These are phyloP conservation scores for Tetheella fluctuosa DNA, from an alignment of 2,888 invertebrate species.

Conservation along the genomic window DNA sequence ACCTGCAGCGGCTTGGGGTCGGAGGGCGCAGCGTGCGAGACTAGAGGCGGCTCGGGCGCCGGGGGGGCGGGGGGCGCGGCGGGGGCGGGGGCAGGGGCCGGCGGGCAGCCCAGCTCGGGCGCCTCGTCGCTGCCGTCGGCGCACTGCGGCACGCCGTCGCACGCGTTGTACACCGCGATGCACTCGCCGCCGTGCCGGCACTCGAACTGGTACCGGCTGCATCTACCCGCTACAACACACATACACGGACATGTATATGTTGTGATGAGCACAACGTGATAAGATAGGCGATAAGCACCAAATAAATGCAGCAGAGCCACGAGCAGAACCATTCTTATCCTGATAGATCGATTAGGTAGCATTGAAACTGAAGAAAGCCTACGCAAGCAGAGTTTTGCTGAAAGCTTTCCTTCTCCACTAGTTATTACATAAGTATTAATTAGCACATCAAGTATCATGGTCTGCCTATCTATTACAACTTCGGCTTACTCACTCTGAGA, in stretches of 20 bases:
- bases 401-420: too few species aligned
- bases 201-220: constrained; percentile 94
- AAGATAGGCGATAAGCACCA: too few species aligned
- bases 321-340: constrained; percentile 33
- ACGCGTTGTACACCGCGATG: constrained; percentile 97
- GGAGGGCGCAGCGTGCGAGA: constrained; percentile 18
- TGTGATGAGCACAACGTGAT: too few species aligned
- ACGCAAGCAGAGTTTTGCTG: too few species aligned
- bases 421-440: too few species aligned
- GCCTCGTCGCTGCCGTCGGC: constrained; percentile 96
- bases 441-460: too few species aligned
- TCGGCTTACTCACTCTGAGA: too few species aligned
- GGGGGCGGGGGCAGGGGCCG: constrained; percentile 62
- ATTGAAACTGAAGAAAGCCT: too few species aligned
- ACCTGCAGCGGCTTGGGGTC: constrained; percentile 31
- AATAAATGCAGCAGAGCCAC: too few species aligned
- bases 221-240: constrained; percentile 75
- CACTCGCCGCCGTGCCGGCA: constrained; percentile 94
- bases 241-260: too few species aligned
- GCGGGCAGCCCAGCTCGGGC: constrained; percentile 90
- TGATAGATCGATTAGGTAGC: too few species aligned
- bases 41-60: constrained; percentile 23
- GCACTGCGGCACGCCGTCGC: constrained; percentile 96
- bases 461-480: too few species aligned
- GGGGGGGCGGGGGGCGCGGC: constrained; percentile 23